Conservation (phyloP, 1,140 invertebrate species). For the Trachymyrmex septentrionalis region DNA sequence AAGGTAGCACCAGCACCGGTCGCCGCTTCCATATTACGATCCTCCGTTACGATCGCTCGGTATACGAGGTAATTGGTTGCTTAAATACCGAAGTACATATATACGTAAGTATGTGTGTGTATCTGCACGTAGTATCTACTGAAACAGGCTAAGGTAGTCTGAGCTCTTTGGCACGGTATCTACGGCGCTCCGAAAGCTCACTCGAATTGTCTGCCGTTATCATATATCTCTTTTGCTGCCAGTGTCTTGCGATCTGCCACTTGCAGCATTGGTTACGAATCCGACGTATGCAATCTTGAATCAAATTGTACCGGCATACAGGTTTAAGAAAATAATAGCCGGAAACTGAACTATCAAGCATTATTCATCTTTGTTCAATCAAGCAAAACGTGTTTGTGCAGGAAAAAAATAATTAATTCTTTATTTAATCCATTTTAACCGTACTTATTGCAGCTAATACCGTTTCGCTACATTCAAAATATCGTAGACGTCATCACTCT, state of each 20-base stretch:
- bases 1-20: slow-evolving; percentile 65
- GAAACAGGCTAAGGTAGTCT: slow-evolving; percentile 38
- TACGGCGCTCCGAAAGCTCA: slow-evolving; percentile 59
- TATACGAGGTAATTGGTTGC: slow-evolving; percentile 77
- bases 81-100: slow-evolving; percentile 75
- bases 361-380: background rate
- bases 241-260: slow-evolving; percentile 44
- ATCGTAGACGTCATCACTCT: background rate
- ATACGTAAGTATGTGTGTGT: slow-evolving; percentile 5
- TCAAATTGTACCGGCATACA: slow-evolving; percentile 26
- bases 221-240: slow-evolving; percentile 60
- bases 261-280: slow-evolving; percentile 21
- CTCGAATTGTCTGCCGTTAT: slow-evolving; percentile 65
- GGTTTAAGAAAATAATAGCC: background rate
- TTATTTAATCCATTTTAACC: background rate
- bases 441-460: background rate
- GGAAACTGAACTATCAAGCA: background rate
- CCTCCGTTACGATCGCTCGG: slow-evolving; percentile 66
- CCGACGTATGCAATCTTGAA: slow-evolving; percentile 2
- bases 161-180: slow-evolving; percentile 63
- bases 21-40: slow-evolving; percentile 66
- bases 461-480: background rate
- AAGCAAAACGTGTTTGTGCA: background rate
- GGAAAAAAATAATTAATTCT: background rate
- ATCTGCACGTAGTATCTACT: background rate